Percentiles rank a stretch among this genome's conserved stretches.
phyloP scores from a whole-genome alignment of 1,140 invertebrate species.

The honey bee (Apis mellifera) region DNA sequence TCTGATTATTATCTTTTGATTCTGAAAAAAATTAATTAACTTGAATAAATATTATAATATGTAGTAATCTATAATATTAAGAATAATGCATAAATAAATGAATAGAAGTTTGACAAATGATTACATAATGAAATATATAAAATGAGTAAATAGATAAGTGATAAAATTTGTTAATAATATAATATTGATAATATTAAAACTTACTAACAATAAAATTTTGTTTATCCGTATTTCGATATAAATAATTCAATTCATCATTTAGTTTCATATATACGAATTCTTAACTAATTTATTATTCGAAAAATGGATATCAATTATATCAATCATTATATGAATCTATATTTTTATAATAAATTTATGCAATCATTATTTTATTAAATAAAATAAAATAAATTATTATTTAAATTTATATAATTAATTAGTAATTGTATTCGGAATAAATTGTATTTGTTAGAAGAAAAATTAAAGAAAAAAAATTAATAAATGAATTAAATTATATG shows the following conservation, averaged over 20 bases:
- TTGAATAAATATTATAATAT: neutral
- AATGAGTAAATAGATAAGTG: neutral
- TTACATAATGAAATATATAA: neutral
- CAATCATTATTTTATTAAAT: too few species aligned
- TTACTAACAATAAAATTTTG: too few species aligned
- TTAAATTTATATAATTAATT: too few species aligned
- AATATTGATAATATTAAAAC: too few species aligned
- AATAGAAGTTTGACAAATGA: neutral
- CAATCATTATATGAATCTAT: neutral
- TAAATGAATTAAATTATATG: neutral
- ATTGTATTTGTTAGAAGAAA: neutral
- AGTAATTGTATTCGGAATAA: neutral
- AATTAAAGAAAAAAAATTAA: neutral
- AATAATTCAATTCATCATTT: too few species aligned
- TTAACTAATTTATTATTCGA: neutral
- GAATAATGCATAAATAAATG: neutral
- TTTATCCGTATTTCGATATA: too few species aligned
- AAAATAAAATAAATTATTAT: too few species aligned
- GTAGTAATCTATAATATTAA: neutral
- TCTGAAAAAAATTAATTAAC: conserved; percentile 18
- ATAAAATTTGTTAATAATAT: neutral
- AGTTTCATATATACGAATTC: neutral
- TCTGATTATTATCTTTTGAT: conserved; percentile 7
- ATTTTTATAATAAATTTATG: too few species aligned
- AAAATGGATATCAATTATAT: neutral